These are phyloP conservation scores for Parelbella ahira DNA, from an alignment of 2,888 invertebrate species.

Conservation along the genomic window DNA sequence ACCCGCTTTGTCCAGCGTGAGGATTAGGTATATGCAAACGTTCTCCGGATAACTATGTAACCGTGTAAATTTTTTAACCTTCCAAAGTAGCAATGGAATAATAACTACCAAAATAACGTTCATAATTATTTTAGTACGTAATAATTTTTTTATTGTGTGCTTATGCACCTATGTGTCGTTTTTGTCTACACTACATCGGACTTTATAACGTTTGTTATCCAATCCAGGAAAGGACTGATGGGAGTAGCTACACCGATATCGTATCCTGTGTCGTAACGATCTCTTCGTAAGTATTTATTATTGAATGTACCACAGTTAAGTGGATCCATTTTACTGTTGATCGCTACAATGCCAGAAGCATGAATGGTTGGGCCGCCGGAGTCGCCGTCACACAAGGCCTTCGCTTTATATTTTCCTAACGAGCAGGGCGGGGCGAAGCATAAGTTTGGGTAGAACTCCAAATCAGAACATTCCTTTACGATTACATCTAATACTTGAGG, in stretches of 20 bases:
- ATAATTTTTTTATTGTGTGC: too few species aligned
- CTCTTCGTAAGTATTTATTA: too few species aligned
- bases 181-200: too few species aligned
- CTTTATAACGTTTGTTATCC: too few species aligned
- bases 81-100: too few species aligned
- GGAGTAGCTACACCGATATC: slow-evolving; percentile 2
- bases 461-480: slow-evolving; percentile 7
- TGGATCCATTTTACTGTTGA: background rate
- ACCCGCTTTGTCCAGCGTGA: too few species aligned
- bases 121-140: too few species aligned
- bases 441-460: background rate
- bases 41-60: too few species aligned
- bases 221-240: slow-evolving; percentile 8
- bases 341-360: slow-evolving; percentile 8
- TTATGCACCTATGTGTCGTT: too few species aligned
- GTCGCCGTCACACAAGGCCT: slow-evolving; percentile 4
- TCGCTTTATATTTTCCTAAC: background rate
- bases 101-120: too few species aligned
- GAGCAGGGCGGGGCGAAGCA: slow-evolving; percentile 9
- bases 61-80: too few species aligned
- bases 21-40: too few species aligned
- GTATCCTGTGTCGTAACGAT: slow-evolving; percentile 2
- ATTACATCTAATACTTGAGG: slow-evolving; percentile 11
- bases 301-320: slow-evolving; percentile 7
- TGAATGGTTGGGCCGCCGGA: slow-evolving; percentile 17